phyloP scores from a whole-genome alignment of 2,888 invertebrate species.

The Mythimna ferrago region DNA sequence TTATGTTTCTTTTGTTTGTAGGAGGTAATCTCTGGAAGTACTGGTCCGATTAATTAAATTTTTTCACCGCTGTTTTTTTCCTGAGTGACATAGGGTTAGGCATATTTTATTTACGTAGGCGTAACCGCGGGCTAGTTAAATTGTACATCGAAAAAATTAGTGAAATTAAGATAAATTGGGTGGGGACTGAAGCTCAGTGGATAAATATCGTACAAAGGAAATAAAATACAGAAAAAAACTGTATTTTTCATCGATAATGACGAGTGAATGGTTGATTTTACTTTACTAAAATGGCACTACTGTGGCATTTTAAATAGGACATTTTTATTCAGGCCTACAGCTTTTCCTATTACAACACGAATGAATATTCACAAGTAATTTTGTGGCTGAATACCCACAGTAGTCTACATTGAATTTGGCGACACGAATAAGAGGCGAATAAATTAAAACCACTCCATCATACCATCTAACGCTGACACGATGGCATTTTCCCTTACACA shows the following conservation, averaged over 20 bases:
- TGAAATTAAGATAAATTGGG: slow-evolving; percentile 34
- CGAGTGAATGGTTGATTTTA: neutral
- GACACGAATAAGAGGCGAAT: slow-evolving; percentile 61
- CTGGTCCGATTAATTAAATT: too few species aligned
- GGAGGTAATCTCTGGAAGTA: too few species aligned
- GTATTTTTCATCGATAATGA: slow-evolving; percentile 15
- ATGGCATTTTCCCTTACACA: slow-evolving; percentile 60
- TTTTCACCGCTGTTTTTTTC: too few species aligned
- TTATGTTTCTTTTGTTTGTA: too few species aligned
- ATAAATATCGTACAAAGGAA: slow-evolving; percentile 13
- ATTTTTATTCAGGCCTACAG: slow-evolving; percentile 49
- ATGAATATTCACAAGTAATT: slow-evolving; percentile 69
- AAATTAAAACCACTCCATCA: slow-evolving; percentile 73
- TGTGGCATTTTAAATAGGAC: neutral
- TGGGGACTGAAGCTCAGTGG: slow-evolving; percentile 3
- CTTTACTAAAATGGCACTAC: neutral
- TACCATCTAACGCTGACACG: slow-evolving; percentile 67
- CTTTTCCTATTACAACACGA: slow-evolving; percentile 34
- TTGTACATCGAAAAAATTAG: neutral
- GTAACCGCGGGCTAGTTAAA: too few species aligned
- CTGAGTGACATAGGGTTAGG: too few species aligned
- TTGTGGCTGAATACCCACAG: slow-evolving; percentile 53
- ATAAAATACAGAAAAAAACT: slow-evolving; percentile 14
- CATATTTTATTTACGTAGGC: too few species aligned
- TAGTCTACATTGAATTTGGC: slow-evolving; percentile 66